A percentile compares a stretch with the other conserved stretches of the same genome.
phyloP scores from a whole-genome alignment of 1,140 invertebrate species.

The Trissolcus basalis region DNA sequence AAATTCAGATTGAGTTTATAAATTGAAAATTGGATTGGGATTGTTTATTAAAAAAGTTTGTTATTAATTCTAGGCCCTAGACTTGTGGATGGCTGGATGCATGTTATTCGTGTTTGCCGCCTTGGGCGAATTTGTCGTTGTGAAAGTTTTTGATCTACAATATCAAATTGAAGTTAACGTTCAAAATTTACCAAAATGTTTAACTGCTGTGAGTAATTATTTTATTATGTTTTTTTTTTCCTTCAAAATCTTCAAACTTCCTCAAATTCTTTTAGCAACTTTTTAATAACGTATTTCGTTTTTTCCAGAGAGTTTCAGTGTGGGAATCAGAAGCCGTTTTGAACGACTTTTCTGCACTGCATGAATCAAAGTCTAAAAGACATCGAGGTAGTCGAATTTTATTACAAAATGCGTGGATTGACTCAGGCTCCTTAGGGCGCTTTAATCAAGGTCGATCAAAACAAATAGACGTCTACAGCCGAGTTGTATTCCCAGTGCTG shows the following conservation, averaged over 20 bases:
- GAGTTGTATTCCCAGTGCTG: constrained; percentile 84
- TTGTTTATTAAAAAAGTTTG: neutral
- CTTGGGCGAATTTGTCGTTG: constrained; percentile 88
- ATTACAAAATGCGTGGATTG: constrained; percentile 67
- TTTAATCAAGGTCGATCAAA: constrained; percentile 61
- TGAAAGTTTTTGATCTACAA: constrained; percentile 81
- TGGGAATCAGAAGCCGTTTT: constrained; percentile 79
- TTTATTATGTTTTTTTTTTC: too few relatives aligned
- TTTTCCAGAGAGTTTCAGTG: constrained; percentile 77
- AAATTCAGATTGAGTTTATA: too few relatives aligned
- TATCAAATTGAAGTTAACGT: constrained; percentile 78
- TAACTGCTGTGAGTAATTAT: constrained; percentile 78
- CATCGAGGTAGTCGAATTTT: constrained; percentile 64
- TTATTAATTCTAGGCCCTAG: constrained; percentile 79
- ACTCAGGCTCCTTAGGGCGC: constrained; percentile 63
- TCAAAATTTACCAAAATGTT: constrained; percentile 74
- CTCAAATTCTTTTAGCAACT: too few relatives aligned
- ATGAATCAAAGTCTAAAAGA: constrained; percentile 47
- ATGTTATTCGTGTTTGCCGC: constrained; percentile 91
- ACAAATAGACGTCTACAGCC: constrained; percentile 70
- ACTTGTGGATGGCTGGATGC: constrained; percentile 91
- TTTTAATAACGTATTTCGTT: too few relatives aligned
- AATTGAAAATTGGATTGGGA: neutral
- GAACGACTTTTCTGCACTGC: constrained; percentile 74
- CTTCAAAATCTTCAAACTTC: too few relatives aligned